These are phyloP conservation scores for Brotula barbata DNA, from an alignment of 2,797 vertebrate species.

Conservation along the genomic window DNA sequence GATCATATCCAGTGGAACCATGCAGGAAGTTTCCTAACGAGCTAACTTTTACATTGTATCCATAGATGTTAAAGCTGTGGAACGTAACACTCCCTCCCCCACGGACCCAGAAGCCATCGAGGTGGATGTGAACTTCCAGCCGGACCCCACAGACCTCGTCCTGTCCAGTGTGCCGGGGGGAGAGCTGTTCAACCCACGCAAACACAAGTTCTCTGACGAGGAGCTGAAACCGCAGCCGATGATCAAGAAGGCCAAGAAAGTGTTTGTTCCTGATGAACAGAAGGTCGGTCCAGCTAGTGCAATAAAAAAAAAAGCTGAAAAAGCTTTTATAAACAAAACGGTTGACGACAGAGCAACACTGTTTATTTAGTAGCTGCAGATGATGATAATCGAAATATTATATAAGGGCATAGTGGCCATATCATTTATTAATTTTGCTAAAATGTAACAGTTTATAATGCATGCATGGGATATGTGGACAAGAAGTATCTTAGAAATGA, in stretches of 20 bases:
- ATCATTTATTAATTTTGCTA: too few relatives aligned
- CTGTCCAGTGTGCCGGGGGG: conserved; percentile 95
- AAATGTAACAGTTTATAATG: too few relatives aligned
- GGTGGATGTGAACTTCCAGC: conserved; percentile 93
- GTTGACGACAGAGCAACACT: too few relatives aligned
- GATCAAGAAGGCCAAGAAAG: conserved; percentile 99
- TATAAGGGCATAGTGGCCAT: too few relatives aligned
- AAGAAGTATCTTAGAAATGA: too few relatives aligned
- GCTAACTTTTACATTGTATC: not conserved
- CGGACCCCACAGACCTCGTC: conserved; percentile 93
- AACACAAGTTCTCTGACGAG: conserved; percentile 94
- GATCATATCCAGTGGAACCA: too few relatives aligned
- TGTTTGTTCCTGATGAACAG: conserved; percentile 92
- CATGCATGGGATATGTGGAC: too few relatives aligned
- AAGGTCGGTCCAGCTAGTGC: conserved; percentile 79
- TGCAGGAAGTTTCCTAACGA: too few relatives aligned
- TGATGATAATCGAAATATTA: too few relatives aligned
- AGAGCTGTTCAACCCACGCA: conserved; percentile 95
- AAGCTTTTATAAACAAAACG: too few relatives aligned
- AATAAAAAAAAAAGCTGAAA: too few relatives aligned
- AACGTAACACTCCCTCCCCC: conserved; percentile 69
- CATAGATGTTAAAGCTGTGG: conserved; percentile 24
- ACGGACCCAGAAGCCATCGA: conserved; percentile 88
- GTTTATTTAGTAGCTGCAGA: too few relatives aligned
- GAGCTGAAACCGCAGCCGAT: conserved; percentile 98